Conservation (phyloP, 2,797 vertebrate genomes). For the Peromyscus melanophrys region DNA sequence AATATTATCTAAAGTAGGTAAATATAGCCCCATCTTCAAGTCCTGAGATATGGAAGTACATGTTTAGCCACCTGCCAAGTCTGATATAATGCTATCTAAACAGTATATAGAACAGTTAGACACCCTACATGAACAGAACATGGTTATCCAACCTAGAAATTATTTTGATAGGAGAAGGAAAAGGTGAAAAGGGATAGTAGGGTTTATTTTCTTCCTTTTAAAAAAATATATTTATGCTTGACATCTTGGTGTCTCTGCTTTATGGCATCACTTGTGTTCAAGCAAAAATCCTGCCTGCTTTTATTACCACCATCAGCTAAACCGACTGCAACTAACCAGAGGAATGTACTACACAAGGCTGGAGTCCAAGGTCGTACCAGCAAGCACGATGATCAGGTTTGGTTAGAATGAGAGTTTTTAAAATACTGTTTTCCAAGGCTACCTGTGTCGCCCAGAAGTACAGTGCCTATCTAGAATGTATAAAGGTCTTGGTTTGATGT, state of each 20-base stretch:
- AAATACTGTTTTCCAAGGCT: neutral
- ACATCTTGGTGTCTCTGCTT: neutral
- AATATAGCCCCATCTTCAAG: constrained; percentile 44
- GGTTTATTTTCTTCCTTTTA: neutral
- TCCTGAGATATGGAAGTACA: constrained; percentile 5
- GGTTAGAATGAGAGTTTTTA: neutral
- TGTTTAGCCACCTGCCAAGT: neutral
- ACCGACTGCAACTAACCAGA: neutral
- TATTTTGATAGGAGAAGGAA: neutral
- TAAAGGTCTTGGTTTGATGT: neutral
- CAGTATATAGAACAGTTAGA: neutral
- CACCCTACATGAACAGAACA: neutral
- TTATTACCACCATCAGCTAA: neutral
- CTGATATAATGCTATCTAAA: neutral
- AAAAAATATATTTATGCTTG: neutral
- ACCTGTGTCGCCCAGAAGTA: neutral
- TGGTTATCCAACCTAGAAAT: neutral
- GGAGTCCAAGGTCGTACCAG: neutral
- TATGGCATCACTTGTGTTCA: neutral
- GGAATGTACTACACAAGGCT: neutral
- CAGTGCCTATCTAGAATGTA: neutral
- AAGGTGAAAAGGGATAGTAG: neutral
- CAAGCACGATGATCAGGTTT: neutral
- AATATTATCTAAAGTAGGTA: constrained; percentile 22
- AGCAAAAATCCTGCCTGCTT: neutral